These are phyloP conservation scores for Grammomys surdaster DNA, from an alignment of 2,113 vertebrate genomes.

Conservation along the genomic window DNA sequence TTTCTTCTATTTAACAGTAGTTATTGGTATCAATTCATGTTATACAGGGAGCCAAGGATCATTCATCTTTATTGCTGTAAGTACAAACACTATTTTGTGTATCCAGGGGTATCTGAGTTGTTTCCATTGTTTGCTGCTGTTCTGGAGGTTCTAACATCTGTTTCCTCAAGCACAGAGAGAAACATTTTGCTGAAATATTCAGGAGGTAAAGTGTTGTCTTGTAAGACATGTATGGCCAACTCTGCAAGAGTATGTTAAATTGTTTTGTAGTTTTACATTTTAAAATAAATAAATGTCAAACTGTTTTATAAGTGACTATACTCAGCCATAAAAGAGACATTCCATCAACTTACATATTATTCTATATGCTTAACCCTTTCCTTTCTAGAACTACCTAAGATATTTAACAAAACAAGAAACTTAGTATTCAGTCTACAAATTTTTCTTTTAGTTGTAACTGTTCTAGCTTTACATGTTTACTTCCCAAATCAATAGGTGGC, in stretches of 20 bases:
- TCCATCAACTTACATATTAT: not conserved
- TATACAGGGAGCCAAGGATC: not conserved
- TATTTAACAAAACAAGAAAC: not conserved
- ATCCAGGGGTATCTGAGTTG: not conserved
- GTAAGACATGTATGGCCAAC: not conserved
- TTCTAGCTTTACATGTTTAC: not conserved
- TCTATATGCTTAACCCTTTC: not conserved
- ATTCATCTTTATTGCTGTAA: not conserved
- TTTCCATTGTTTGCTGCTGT: not conserved
- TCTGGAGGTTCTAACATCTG: not conserved
- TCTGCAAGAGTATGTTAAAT: not conserved
- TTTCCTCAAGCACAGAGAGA: not conserved
- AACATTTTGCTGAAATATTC: not conserved
- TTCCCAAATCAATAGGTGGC: not conserved
- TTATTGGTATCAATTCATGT: not conserved
- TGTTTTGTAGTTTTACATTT: conserved; percentile 3
- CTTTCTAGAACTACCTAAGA: conserved; percentile 4
- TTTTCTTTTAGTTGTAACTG: not conserved
- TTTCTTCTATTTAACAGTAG: not conserved
- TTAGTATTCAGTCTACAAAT: not conserved
- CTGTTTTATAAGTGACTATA: not conserved
- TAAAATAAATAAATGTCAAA: not conserved
- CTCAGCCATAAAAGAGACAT: not conserved
- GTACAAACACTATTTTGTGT: not conserved
- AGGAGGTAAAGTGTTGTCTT: not conserved